Evolutionary conservation across 2,888 invertebrate species (phyloP), one percentile per base, ranked within the genome.

Genomic region (Eupithecia vulgata): DNA sequence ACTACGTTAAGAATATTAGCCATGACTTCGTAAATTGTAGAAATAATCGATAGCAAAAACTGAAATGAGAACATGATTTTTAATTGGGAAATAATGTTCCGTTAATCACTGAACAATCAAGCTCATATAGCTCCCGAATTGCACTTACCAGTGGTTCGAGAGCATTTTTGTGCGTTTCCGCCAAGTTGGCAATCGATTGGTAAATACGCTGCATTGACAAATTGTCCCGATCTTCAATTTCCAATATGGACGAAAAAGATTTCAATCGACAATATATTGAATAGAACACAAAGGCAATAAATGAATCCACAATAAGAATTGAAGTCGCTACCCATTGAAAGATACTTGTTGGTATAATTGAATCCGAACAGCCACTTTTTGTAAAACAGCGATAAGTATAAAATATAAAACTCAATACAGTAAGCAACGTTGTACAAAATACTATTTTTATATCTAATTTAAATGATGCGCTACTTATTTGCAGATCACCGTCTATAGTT

Each of bases 211-310:
- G 34, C 62, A 62, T 35, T 62, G 17, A 15, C 13, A 62, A 62
- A 62, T 34, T 35, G 6, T 62, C 62, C n/a, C 35, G 30, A n/a
- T 62, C 34, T 62, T 62, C 62, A 34, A 7, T n/a, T n/a, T 62
- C n/a, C 7, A 62, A 3, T 17, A 35, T n/a, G 17, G 35, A n/a
- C 10, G 34, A 34, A n/a, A 37, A n/a, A 34, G 17, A 35, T 35
- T 62, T 35, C 37, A 62, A 62, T n/a, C 62, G 5, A 62, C 35
- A 35, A 17, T 17, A n/a, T 40, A 40, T 40, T 40, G 40, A 13
- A 40, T 40, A 40, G 5, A 40, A 40, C 13, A 40, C 13, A 13
- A 40, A 40, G 40, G 2, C 34, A 61, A 34, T 34, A 30, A 30
- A 12, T 30, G 34, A 30, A 61, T 25, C 15, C 10, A 61, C 15